Evolutionary conservation across 2,113 vertebrate genomes (phyloP).

Genomic region (Ceyx cyanopectus): DNA sequence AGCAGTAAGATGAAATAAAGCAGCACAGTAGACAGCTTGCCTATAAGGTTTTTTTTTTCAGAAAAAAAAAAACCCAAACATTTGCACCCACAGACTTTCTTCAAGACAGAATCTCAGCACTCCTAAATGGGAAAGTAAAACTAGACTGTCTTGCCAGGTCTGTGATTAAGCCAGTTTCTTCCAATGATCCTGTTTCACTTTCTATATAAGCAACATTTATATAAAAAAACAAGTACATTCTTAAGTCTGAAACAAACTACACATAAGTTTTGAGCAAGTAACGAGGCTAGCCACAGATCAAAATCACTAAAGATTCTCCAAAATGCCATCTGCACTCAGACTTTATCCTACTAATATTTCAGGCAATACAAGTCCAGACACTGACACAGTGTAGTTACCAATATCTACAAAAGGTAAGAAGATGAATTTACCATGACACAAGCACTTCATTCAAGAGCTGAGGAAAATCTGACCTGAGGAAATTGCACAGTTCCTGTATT

Average conservation of each 20-base stretch:
- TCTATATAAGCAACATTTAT: not conserved
- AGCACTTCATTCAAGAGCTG: not conserved
- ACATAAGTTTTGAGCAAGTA: not conserved
- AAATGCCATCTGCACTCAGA: not conserved
- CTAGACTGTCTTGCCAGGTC: not conserved
- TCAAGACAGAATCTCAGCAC: not conserved
- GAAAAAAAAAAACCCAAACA: not conserved
- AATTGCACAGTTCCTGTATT: not conserved
- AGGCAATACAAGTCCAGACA: not conserved
- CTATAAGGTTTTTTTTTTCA: not conserved
- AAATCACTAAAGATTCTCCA: not conserved
- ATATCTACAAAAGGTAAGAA: not conserved
- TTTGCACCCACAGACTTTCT: not conserved
- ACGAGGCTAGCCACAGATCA: not conserved
- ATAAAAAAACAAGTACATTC: accelerated
- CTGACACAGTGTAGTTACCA: not conserved
- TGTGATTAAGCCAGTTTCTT: not conserved
- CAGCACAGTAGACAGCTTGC: not conserved
- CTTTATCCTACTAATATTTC: not conserved
- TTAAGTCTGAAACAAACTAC: not conserved
- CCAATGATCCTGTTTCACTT: not conserved
- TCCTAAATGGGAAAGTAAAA: not conserved
- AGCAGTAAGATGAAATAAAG: not conserved
- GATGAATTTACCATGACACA: not conserved
- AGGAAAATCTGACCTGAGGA: constrained; percentile 39